Base-by-base conservation (phyloP, 2,888 invertebrate species). In the Fragum sueziense region DNA sequence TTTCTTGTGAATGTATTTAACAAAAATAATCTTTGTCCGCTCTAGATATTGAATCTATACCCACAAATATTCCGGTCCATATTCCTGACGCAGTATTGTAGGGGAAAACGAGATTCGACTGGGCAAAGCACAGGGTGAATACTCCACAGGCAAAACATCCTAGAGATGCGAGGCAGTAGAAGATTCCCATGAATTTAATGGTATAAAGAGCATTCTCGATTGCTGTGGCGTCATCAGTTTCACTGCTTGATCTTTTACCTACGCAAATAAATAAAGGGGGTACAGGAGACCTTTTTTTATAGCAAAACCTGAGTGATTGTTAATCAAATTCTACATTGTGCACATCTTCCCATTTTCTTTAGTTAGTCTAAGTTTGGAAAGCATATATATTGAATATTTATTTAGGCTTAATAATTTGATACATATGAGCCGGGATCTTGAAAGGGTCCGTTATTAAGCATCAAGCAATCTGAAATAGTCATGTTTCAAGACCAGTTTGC, bases 11-110 rank as follows among this genome's bases (percentile, higher is more conserved):
- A n/a, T n/a, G n/a, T n/a, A n/a, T n/a, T n/a, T n/a, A n/a, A n/a
- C n/a, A n/a, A n/a, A n/a, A n/a, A n/a, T n/a, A n/a, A n/a, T n/a
- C n/a, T n/a, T n/a, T n/a, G n/a, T n/a, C n/a, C n/a, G n/a, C n/a
- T n/a, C n/a, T n/a, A n/a, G n/a, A n/a, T n/a, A n/a, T 33, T n/a
- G 27, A 61, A 47, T 47, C 4, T 9, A 29, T 31, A 73, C 73
- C 67, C 37, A 74, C 74, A n/a, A 54, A 52, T 6, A 74, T 27
- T 52, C 74, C 74, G 2, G 54, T 54, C 74, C 74, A 74, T 11
- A 74, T 22, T 4, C 74, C 74, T n/a, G 74, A 74, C 0, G 25
- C 74, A 17, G 67, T 37, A 37, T 33, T 54, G 57, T 54, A 74
- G 1, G 74, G 74, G 22, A 51, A 74, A 17, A 37, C 54, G 17